These are phyloP conservation scores for Tetragnatha montana DNA, from an alignment of 2,888 invertebrate genomes.

Conservation along the genomic window DNA sequence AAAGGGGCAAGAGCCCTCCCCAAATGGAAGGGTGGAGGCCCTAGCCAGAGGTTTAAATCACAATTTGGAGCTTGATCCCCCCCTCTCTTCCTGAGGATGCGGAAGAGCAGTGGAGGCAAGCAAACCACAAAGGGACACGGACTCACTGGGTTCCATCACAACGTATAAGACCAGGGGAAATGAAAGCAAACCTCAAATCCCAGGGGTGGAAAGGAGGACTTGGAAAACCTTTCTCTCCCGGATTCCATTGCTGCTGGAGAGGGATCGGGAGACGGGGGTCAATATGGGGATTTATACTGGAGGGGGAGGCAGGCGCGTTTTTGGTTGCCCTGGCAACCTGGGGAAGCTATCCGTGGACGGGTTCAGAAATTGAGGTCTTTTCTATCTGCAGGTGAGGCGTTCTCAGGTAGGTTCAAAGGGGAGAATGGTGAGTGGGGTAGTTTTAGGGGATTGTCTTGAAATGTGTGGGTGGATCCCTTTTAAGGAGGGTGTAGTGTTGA, in stretches of 20 bases:
- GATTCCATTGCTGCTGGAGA: constrained; percentile 18
- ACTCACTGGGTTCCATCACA: constrained; percentile 69
- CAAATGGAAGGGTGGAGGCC: constrained; percentile 46
- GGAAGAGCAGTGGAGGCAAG: constrained; percentile 59
- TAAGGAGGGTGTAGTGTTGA: too few relatives aligned
- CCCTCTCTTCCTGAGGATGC: constrained; percentile 27
- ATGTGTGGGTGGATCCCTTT: too few relatives aligned
- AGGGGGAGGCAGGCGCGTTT: constrained; percentile 40
- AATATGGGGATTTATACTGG: constrained; percentile 62
- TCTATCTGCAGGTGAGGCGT: constrained; percentile 43
- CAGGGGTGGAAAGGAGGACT: constrained; percentile 56
- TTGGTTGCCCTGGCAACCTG: constrained; percentile 49
- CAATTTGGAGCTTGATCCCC: constrained; percentile 61
- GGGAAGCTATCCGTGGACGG: constrained; percentile 35
- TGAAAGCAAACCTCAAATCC: constrained; percentile 72
- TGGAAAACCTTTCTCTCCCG: constrained; percentile 59
- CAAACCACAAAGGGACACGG: constrained; percentile 70
- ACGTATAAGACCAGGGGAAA: constrained; percentile 69
- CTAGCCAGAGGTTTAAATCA: constrained; percentile 66
- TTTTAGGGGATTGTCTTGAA: too few relatives aligned
- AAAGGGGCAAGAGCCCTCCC: constrained; percentile 3
- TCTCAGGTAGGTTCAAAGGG: neutral
- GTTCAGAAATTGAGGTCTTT: constrained; percentile 43
- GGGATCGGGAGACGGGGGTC: constrained; percentile 44
- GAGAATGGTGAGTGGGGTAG: too few relatives aligned